Conservation (phyloP, 2,888 invertebrate species). For the Chrysodeixis includens region DNA sequence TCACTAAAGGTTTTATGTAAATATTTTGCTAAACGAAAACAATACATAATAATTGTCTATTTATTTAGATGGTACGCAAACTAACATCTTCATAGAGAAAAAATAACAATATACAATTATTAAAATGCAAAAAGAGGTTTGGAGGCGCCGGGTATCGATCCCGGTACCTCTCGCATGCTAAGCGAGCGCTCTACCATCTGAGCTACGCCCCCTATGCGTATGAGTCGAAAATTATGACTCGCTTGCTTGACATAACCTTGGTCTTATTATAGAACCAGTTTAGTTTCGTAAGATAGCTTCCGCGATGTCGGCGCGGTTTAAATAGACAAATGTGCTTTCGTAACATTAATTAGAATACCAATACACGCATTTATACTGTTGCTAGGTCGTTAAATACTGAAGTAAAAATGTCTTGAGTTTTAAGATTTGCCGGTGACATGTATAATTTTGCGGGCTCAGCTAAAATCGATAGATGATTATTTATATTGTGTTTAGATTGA, state of each 20-base stretch:
- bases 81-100: not conserved
- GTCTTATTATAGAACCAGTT: slow-evolving; percentile 35
- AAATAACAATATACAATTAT: slow-evolving; percentile 18
- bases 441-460: not conserved
- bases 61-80: not conserved
- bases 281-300: slow-evolving; percentile 22
- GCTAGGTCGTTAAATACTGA: not conserved
- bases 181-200: slow-evolving; percentile 90
- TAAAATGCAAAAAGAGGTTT: slow-evolving; percentile 47
- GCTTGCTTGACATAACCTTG: not conserved
- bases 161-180: slow-evolving; percentile 90
- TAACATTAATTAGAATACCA: slow-evolving; percentile 6
- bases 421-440: not conserved
- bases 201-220: slow-evolving; percentile 85
- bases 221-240: not conserved
- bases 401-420: not conserved
- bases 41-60: no score
- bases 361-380: not conserved
- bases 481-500: no score
- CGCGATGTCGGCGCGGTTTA: slow-evolving; percentile 15
- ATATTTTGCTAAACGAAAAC: no score
- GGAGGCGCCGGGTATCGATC: slow-evolving; percentile 90
- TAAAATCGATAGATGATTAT: no score
- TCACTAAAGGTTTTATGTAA: no score
- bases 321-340: slow-evolving; percentile 32